Conservation (phyloP, 2,113 vertebrate species). For the Paradoxurus hermaphroditus region DNA sequence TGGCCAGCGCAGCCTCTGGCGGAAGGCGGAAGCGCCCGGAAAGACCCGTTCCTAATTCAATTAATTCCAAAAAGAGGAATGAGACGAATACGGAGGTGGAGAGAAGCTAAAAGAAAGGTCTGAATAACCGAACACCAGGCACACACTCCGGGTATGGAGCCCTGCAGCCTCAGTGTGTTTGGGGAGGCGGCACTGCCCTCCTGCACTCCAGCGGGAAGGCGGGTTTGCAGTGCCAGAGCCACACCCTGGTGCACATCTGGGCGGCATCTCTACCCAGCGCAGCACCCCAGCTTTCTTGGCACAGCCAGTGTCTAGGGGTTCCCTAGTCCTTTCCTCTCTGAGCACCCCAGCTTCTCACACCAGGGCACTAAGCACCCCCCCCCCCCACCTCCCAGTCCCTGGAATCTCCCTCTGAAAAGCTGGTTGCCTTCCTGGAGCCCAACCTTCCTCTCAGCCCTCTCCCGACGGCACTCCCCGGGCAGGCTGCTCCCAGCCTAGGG, state of each 20-base stretch:
- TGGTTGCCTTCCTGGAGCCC: neutral
- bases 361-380: neutral
- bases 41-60: constrained; percentile 58
- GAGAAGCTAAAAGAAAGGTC: neutral
- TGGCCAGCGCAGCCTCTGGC: constrained; percentile 40
- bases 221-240: neutral
- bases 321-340: neutral
- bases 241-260: neutral
- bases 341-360: neutral
- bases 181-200: neutral
- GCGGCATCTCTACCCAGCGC: neutral
- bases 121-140: neutral
- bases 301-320: neutral
- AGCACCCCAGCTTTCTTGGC: neutral
- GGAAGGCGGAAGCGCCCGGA: neutral
- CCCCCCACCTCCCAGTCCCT: neutral
- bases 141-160: neutral
- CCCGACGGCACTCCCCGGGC: rapidly evolving
- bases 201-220: rapidly evolving
- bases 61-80: constrained; percentile 54
- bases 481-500: neutral
- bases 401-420: neutral
- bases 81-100: neutral
- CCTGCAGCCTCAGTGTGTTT: neutral
- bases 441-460: neutral